Conservation (phyloP, 2,113 vertebrate genomes). For the Orcinus orca region DNA sequence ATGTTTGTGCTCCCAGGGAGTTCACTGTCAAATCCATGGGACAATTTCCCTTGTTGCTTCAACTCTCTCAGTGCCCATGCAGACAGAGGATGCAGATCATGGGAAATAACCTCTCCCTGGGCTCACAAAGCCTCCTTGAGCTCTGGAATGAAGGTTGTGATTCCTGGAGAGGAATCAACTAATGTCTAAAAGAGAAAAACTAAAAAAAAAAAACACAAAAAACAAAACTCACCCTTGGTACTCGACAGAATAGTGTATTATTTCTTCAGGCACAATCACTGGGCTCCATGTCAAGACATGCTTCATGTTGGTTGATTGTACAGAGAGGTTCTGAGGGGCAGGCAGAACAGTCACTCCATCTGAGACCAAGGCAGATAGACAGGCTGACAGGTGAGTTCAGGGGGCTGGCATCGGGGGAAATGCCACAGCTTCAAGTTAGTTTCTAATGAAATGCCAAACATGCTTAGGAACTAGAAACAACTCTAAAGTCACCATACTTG, state of each 20-base stretch:
- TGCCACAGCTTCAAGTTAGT: not conserved
- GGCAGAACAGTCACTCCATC: conserved; percentile 67
- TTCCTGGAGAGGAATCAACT: not conserved
- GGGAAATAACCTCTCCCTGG: not conserved
- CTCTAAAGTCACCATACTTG: not conserved
- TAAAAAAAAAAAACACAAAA: not conserved
- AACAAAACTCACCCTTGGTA: conserved; percentile 83
- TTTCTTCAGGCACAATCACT: conserved; percentile 67
- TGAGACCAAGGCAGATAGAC: conserved; percentile 36
- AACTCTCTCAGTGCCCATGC: not conserved
- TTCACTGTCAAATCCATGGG: not conserved
- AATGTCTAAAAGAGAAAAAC: not conserved
- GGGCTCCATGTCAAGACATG: conserved; percentile 84
- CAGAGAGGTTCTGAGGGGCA: conserved; percentile 82
- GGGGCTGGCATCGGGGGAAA: not conserved
- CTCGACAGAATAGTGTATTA: conserved; percentile 81
- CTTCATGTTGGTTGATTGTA: conserved; percentile 85
- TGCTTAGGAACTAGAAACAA: not conserved
- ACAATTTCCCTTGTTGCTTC: not conserved
- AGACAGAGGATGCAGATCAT: not conserved
- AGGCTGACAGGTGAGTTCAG: not conserved
- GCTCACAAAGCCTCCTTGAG: not conserved
- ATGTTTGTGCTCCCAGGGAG: not conserved
- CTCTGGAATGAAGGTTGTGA: not conserved
- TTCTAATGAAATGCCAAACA: not conserved